Evolutionary conservation across 2,113 vertebrate species (phyloP), one percentile per base, ranked within the genome.

Genomic region (Todiramphus saurophagus): DNA sequence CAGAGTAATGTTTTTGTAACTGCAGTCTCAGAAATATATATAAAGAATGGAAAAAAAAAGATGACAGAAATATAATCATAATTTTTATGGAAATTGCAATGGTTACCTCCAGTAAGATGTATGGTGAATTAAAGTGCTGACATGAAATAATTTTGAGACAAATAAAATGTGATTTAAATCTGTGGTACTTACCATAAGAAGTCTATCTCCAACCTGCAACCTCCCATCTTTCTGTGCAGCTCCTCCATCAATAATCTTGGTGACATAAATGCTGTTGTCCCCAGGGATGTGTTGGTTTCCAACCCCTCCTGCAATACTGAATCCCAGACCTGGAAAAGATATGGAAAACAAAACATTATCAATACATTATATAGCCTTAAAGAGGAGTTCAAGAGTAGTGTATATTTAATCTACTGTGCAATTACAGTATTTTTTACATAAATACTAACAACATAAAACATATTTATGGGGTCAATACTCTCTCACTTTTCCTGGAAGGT

Each of bases 261-360:
- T 99, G 91, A 99, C 99, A 85, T 99, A 99, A 95, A 99, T 99
- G 97, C 99, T 99, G 97, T 99, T 99, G 98, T 99, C 99, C n/a
- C 99, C 99, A 3, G 99, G 99, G 87, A 99, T 99, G 98, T 99
- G 99, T 64, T 99, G 99, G 97, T 99, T 99, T 75, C 99, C 99
- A 87, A 99, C 99, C 31, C 99, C 99, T 94, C 99, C 99, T 46
- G 99, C 99, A 87, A 99, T 99, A 95, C 99, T 99, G 98, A 99
- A 99, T 76, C 99, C 99, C 80, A 99, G 98, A 96, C 99, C 99
- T 99, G 77, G 27, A 70, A 35, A 92, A 89, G 69, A 56, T 12
- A 95, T 8, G 46, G 43, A 69, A 95, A 41, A 39, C 21, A 64
- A 81, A n/a, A 63, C 5, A 50, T 84, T 73, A 93, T 33, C 21